These are phyloP conservation scores for Parochlus steinenii DNA, from an alignment of 2,888 invertebrate species.

Conservation along the genomic window DNA sequence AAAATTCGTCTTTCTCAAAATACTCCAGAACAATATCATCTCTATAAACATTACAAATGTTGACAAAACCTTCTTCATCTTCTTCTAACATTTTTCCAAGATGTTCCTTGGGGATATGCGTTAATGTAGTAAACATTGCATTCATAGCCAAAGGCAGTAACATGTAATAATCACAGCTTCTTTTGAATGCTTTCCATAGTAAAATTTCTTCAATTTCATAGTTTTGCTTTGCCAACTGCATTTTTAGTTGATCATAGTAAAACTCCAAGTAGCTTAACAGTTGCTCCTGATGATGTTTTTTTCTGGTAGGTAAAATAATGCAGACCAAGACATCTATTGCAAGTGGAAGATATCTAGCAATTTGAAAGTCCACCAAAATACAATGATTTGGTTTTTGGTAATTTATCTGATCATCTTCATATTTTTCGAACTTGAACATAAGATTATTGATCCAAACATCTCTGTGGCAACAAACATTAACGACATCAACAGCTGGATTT, in stretches of 20 bases:
- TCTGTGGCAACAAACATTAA: slow-evolving; percentile 29
- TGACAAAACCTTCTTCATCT: slow-evolving; percentile 1
- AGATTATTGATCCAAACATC: slow-evolving; percentile 20
- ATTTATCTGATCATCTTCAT: slow-evolving; percentile 17
- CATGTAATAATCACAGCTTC: slow-evolving; percentile 1
- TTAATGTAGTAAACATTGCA: slow-evolving; percentile 3
- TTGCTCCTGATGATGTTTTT: neutral
- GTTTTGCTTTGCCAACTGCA: slow-evolving; percentile 1
- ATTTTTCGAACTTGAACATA: slow-evolving; percentile 17
- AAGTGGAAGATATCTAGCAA: slow-evolving; percentile 24
- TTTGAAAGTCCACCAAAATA: slow-evolving; percentile 27
- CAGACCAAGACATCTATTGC: slow-evolving; percentile 24
- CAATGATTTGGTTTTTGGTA: slow-evolving; percentile 16
- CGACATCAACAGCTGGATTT: neutral
- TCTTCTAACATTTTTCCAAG: slow-evolving; percentile 1
- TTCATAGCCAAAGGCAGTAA: slow-evolving; percentile 2
- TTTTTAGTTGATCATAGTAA: slow-evolving; percentile 8
- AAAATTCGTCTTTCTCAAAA: slow-evolving; percentile 5
- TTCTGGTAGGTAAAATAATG: slow-evolving; percentile 4
- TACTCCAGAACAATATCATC: neutral
- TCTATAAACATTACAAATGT: neutral
- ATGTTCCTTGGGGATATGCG: neutral
- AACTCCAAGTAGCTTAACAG: neutral
- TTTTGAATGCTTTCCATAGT: neutral
- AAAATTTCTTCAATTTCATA: slow-evolving; percentile 2